Base-by-base conservation (phyloP, 2,113 vertebrate genomes). In the Burhinus oedicnemus region DNA sequence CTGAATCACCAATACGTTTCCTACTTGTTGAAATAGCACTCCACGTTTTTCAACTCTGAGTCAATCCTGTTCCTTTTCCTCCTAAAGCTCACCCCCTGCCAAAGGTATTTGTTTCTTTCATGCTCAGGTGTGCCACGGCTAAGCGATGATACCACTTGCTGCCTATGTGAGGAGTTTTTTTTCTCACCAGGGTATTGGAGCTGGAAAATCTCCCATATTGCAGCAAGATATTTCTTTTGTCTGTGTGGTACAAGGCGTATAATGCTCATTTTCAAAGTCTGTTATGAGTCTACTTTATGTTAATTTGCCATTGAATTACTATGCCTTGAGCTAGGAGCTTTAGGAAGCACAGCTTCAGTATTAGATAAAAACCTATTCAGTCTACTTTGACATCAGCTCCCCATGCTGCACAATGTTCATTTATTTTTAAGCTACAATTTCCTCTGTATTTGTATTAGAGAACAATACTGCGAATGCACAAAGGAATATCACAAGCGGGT, bases 301-400 rank as follows among this genome's bases (percentile, higher is more conserved):
- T 96, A 96, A 95, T 95, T 97, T 97, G 82, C 85, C 42, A 74
- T 61, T 95, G 96, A 96, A 94, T 95, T 90, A 49, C 79, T 64
- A 2, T 49, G 85, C 85, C 87, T 91, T 79, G 65, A 90, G 87
- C 76, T 49, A 80, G 81, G 61, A 85, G 91, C 93, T 90, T 72
- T 65, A 87, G 87, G 87, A 94, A 90, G 82, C 83, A 42, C 55
- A 80, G 91, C 66, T 55, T 79, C 57, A 52, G 85, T 55, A 65
- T 95, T 83, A 83, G 82, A 97, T 93, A 92, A 95, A 96, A 94
- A 72, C 29, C 93, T 69, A 58, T 96, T 89, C 95, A 78, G 69
- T 60, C 79, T 83, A 6, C 93, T 96, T 84, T 89, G 94, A 87
- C 95, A 95, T 45, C 89, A 72, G 83, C 65, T 96, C 91, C 69